A percentile compares a stretch with the other conserved stretches of the same genome.
phyloP scores from a whole-genome alignment of 2,113 vertebrate genomes.

The Hystrix brachyura region DNA sequence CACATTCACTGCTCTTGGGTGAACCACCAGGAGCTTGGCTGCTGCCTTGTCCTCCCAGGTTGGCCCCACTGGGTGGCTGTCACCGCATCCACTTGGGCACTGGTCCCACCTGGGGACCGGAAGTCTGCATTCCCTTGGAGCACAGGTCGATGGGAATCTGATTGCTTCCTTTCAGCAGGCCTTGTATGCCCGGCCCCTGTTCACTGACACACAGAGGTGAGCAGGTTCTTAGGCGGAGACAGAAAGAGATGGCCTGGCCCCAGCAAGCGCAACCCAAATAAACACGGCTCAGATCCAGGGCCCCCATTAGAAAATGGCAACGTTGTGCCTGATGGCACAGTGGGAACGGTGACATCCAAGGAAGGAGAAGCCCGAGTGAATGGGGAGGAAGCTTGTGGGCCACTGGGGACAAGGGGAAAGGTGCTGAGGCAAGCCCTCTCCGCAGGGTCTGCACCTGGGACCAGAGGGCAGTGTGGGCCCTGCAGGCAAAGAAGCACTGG shows the following conservation, averaged over 20 bases:
- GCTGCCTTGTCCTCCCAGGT: neutral
- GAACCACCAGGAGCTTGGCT: rapidly evolving
- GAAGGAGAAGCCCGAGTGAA: neutral
- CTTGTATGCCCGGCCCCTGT: neutral
- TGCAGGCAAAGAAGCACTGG: neutral
- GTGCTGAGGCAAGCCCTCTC: too few species aligned
- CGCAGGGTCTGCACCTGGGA: neutral
- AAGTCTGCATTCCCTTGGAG: neutral
- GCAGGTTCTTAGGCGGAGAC: too few species aligned
- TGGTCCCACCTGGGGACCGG: neutral
- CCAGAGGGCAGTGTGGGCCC: too few species aligned
- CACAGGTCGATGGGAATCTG: rapidly evolving
- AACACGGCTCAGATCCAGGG: neutral
- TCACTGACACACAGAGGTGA: rapidly evolving
- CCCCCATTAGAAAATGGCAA: rapidly evolving
- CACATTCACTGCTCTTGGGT: rapidly evolving
- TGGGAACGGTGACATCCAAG: rapidly evolving
- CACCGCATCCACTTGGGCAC: rapidly evolving
- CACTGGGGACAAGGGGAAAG: neutral
- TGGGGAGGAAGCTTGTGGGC: neutral
- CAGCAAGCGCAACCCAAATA: neutral
- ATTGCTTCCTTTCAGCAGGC: neutral
- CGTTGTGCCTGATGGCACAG: neutral
- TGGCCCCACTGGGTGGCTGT: neutral
- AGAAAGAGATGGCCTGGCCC: rapidly evolving